Evolutionary conservation across 2,113 vertebrate genomes (phyloP).

Genomic region (Phaethon lepturus): DNA sequence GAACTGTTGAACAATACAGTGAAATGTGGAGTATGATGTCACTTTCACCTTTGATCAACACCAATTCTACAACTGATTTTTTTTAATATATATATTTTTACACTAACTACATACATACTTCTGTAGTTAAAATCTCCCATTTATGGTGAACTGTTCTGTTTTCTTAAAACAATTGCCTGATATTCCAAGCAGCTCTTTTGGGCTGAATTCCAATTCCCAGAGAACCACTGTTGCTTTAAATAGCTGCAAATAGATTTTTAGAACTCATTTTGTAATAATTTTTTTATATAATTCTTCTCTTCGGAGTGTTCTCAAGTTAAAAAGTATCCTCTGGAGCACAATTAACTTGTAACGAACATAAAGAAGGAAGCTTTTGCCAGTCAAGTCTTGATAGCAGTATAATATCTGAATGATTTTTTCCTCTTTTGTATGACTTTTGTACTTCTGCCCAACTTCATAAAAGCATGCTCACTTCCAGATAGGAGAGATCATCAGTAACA

Average conservation of each 20-base stretch:
- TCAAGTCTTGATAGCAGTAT: not conserved
- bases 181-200: not conserved
- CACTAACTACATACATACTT: not conserved
- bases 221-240: not conserved
- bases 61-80: not conserved
- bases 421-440: not conserved
- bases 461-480: not conserved
- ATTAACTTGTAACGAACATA: not conserved
- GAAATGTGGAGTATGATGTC: not conserved
- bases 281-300: not conserved
- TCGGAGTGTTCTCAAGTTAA: not conserved
- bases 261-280: not conserved
- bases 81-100: not conserved
- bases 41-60: not conserved
- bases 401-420: not conserved
- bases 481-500: not conserved
- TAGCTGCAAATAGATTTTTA: constrained; percentile 4
- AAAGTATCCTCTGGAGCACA: constrained; percentile 10
- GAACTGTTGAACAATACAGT: not conserved
- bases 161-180: constrained; percentile 1
- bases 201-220: constrained; percentile 9
- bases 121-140: not conserved
- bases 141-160: not conserved
- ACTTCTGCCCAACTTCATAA: not conserved
- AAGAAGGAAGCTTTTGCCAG: not conserved